Conservation (phyloP, 2,113 vertebrate species). For the Silurus asotus region DNA sequence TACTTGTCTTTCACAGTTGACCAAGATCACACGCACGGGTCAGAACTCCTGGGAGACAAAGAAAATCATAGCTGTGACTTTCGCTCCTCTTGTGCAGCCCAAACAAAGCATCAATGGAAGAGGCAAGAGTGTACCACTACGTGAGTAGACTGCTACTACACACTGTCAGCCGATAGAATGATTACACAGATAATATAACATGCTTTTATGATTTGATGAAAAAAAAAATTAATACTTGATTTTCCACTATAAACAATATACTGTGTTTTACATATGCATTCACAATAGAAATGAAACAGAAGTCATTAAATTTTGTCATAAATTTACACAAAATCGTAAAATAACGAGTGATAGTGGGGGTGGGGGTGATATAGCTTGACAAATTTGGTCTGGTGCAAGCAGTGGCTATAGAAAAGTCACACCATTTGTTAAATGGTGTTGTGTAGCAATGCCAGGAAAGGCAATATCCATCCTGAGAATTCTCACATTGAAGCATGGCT, state of each 20-base stretch:
- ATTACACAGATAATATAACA: not conserved
- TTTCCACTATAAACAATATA: not conserved
- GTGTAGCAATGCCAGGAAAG: not conserved
- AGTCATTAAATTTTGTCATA: not conserved
- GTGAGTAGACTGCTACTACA: conserved; percentile 76
- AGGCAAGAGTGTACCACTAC: conserved; percentile 80
- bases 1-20: conserved; percentile 75
- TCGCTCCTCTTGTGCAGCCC: conserved; percentile 91
- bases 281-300: not conserved
- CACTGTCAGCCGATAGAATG: not conserved
- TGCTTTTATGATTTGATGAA: not conserved
- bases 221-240: too few species aligned
- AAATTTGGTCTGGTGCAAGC: not conserved
- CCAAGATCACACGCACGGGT: conserved; percentile 91
- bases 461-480: not conserved
- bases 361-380: not conserved
- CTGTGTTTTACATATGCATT: not conserved
- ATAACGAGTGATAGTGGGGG: not conserved
- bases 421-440: not conserved
- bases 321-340: not conserved
- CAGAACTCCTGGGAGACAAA: conserved; percentile 93
- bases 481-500: not conserved
- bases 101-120: conserved; percentile 79
- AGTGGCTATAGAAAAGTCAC: not conserved
- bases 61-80: conserved; percentile 97